phyloP scores from a whole-genome alignment of 2,888 invertebrate species.

The Noctua janthina region DNA sequence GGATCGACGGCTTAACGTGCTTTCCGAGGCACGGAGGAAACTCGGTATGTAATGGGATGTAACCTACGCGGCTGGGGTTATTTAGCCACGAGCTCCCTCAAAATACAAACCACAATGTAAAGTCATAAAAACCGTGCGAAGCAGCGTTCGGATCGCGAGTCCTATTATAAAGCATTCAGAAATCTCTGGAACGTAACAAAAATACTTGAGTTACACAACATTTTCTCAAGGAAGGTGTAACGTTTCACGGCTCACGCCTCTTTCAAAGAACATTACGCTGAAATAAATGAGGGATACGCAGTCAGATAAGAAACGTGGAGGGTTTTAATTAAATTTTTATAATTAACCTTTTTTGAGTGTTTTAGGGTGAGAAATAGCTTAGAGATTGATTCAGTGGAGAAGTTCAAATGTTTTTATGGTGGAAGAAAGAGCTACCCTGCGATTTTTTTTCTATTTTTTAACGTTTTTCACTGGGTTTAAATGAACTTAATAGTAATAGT shows the following conservation, averaged over 20 bases:
- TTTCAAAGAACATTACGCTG: conserved; percentile 29
- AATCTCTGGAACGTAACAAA: conserved; percentile 25
- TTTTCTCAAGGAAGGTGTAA: conserved; percentile 31
- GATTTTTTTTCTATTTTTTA: too few relatives aligned
- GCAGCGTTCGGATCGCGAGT: too few relatives aligned
- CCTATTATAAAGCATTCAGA: background rate
- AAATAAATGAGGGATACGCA: conserved; percentile 52
- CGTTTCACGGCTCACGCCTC: conserved; percentile 17
- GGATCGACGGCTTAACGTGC: too few relatives aligned
- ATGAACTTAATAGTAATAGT: too few relatives aligned
- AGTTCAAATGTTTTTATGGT: background rate
- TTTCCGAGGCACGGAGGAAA: too few relatives aligned
- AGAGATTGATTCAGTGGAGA: conserved; percentile 11
- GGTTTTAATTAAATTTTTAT: conserved; percentile 61
- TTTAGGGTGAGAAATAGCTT: background rate
- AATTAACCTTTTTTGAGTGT: conserved; percentile 29
- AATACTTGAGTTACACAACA: conserved; percentile 14
- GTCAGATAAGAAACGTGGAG: conserved; percentile 45
- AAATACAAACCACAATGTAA: background rate
- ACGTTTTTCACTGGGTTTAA: too few relatives aligned
- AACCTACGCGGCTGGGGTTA: too few relatives aligned
- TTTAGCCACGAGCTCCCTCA: too few relatives aligned
- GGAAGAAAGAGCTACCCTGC: background rate
- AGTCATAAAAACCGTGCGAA: too few relatives aligned
- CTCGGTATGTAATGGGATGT: too few relatives aligned